Percentiles rank a stretch among this genome's conserved stretches.
Conservation (phyloP, 2,113 vertebrate species). For the Micronycteris hirsuta region DNA sequence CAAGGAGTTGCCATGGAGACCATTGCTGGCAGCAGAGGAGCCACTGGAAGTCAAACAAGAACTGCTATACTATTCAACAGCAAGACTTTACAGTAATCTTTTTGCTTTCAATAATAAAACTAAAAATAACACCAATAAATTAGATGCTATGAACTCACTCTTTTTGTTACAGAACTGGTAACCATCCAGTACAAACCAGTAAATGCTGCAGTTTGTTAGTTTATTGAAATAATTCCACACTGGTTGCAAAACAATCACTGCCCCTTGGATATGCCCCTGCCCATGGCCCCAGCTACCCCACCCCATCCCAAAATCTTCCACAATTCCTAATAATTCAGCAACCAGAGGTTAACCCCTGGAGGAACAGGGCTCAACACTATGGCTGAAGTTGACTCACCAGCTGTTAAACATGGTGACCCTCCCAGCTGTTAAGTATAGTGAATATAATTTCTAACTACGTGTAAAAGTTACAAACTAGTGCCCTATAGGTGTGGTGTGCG, state of each 20-base stretch:
- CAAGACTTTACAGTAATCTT: neutral
- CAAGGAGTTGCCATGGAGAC: constrained; percentile 51
- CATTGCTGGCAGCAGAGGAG: neutral
- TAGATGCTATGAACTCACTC: neutral
- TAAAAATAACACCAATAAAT: neutral
- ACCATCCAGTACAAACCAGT: neutral
- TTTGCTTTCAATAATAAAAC: constrained; percentile 5
- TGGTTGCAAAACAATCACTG: neutral
- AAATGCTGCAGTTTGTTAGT: neutral
- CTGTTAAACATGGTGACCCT: neutral
- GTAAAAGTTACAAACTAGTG: neutral
- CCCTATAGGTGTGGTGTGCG: neutral
- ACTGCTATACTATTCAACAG: neutral
- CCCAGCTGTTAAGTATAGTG: neutral
- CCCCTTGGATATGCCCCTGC: neutral
- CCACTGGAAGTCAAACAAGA: constrained; percentile 1
- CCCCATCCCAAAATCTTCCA: neutral
- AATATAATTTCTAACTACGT: neutral
- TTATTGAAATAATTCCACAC: neutral
- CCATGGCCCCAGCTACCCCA: no score
- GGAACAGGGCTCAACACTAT: neutral
- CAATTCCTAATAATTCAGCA: neutral
- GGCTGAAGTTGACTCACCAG: fast-evolving
- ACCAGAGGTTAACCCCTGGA: neutral
- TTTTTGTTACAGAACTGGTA: neutral